These are phyloP conservation scores for Callorhinus ursinus DNA, from an alignment of 2,113 vertebrate genomes.

Conservation along the genomic window DNA sequence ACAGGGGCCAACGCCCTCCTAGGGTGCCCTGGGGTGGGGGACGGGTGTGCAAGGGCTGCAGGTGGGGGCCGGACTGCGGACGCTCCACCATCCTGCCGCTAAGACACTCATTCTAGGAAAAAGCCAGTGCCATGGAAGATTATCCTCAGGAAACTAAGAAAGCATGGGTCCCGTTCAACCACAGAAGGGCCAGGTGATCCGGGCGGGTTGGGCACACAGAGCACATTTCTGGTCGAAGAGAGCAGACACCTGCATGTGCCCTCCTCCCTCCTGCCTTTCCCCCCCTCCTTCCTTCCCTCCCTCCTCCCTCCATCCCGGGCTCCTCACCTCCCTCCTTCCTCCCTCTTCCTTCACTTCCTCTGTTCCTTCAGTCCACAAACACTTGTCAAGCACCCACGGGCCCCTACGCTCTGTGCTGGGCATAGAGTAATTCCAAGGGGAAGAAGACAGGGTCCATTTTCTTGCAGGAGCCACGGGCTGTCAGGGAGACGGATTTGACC, in stretches of 20 bases:
- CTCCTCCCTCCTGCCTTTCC: fast-evolving
- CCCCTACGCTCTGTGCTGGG: background rate
- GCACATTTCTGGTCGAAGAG: fast-evolving
- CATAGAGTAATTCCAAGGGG: too few relatives aligned
- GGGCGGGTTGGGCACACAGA: fast-evolving
- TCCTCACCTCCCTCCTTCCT: fast-evolving
- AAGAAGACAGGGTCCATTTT: background rate
- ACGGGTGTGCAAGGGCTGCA: background rate
- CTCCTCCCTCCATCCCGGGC: fast-evolving
- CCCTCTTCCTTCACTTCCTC: fast-evolving
- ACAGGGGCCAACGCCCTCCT: background rate
- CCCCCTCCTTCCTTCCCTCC: fast-evolving
- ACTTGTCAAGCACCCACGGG: background rate
- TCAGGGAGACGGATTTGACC: background rate
- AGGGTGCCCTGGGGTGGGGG: background rate
- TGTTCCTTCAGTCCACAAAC: too few relatives aligned
- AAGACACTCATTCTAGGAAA: background rate
- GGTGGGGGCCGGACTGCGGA: fast-evolving
- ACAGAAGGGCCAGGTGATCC: background rate
- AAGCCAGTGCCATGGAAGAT: background rate
- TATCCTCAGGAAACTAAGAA: background rate
- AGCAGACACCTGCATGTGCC: fast-evolving
- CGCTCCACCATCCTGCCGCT: too few relatives aligned
- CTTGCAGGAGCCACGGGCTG: background rate
- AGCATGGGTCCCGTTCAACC: background rate